A percentile compares a stretch with the other conserved stretches of the same genome.
phyloP scores from a whole-genome alignment of 2,888 invertebrate genomes.

The Phasia obesa region DNA sequence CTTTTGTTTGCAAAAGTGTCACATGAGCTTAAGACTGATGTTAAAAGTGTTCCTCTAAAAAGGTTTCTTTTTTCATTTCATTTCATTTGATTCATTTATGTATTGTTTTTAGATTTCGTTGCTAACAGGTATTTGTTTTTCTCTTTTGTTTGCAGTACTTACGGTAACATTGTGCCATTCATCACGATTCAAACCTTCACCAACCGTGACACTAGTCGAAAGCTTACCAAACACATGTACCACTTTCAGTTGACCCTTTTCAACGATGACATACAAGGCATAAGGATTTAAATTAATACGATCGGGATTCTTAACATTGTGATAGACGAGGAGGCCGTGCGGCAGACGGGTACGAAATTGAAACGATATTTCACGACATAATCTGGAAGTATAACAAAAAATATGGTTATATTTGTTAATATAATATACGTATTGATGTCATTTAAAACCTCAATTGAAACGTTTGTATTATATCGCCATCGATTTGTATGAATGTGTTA shows the following conservation, averaged over 20 bases:
- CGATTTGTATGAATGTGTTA: constrained; percentile 94
- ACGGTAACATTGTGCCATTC: constrained; percentile 95
- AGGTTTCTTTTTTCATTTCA: constrained; percentile 2
- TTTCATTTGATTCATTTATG: neutral
- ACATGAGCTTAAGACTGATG: neutral
- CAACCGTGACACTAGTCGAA: constrained; percentile 91
- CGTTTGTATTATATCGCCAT: constrained; percentile 94
- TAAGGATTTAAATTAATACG: constrained; percentile 91
- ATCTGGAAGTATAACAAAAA: constrained; percentile 82
- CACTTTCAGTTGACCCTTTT: constrained; percentile 95
- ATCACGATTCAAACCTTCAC: constrained; percentile 93
- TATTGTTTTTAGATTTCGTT: neutral
- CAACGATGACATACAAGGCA: constrained; percentile 94
- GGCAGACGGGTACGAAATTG: constrained; percentile 94
- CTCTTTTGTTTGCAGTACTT: constrained; percentile 72
- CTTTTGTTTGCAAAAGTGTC: neutral
- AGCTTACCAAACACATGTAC: constrained; percentile 95
- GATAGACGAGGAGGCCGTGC: constrained; percentile 93
- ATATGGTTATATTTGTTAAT: neutral
- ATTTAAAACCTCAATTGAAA: constrained; percentile 90
- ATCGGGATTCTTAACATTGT: constrained; percentile 93
- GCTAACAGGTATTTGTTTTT: neutral
- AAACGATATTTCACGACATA: constrained; percentile 94
- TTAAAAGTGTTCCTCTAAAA: neutral
- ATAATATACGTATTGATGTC: neutral